Conservation (phyloP, 30 jellyfish, hydroid and myxozoan species). For the Hydractinia symbiolongicarpus region DNA sequence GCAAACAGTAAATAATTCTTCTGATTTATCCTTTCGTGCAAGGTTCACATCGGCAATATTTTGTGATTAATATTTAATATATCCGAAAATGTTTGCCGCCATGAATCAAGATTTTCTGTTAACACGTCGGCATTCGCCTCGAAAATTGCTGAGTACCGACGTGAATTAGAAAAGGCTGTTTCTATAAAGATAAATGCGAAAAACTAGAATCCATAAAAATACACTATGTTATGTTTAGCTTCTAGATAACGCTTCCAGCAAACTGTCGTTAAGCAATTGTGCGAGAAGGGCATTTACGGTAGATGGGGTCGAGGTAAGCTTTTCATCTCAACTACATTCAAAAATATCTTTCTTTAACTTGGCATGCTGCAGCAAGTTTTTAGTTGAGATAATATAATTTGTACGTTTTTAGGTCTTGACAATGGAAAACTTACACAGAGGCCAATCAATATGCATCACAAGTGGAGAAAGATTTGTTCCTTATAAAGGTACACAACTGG, state of each 20-base stretch:
- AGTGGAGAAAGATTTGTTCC: conserved; percentile 79
- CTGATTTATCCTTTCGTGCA: too few relatives aligned
- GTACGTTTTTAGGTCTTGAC: conserved; percentile 29
- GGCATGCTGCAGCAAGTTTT: background rate
- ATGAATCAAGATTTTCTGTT: background rate
- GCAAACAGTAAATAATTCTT: background rate
- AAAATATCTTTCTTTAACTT: background rate
- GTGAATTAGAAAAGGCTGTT: too few relatives aligned
- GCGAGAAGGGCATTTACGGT: conserved; percentile 69
- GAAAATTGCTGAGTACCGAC: too few relatives aligned
- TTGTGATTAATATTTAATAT: too few relatives aligned
- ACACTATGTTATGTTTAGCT: conserved; percentile 23
- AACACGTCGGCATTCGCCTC: too few relatives aligned
- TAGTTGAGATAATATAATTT: background rate
- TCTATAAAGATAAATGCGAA: too few relatives aligned
- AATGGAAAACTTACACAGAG: conserved; percentile 28
- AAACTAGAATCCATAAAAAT: too few relatives aligned
- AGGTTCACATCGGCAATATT: too few relatives aligned
- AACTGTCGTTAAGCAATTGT: conserved; percentile 57
- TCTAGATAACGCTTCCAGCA: conserved; percentile 55
- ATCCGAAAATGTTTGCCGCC: background rate
- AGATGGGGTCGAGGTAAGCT: conserved; percentile 76
- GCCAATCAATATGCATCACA: conserved; percentile 46
- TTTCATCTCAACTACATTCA: too few relatives aligned
- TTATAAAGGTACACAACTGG: conserved; percentile 36